Percentiles rank a stretch among this genome's conserved stretches.
Conservation (phyloP, 2,888 invertebrate genomes). For the Rhopalosiphum nymphaeae region DNA sequence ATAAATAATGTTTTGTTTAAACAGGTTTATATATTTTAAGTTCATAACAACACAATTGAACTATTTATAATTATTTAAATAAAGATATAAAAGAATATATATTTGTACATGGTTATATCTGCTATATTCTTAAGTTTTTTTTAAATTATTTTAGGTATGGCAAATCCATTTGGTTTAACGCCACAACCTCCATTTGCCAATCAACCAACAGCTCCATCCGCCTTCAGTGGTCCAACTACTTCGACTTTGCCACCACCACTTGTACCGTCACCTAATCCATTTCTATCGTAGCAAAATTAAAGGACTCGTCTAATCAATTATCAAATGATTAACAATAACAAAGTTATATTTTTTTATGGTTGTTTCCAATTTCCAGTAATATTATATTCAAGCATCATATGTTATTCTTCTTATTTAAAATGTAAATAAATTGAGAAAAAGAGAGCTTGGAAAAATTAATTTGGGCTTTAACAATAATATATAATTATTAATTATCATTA, state of each 20-base stretch:
- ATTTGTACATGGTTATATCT: background rate
- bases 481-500: conserved; percentile 10
- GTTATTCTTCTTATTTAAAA: conserved; percentile 43
- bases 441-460: conserved; percentile 34
- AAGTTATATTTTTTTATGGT: conserved; percentile 49
- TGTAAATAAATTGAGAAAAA: conserved; percentile 48
- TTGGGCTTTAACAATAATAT: conserved; percentile 53
- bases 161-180: conserved; percentile 66
- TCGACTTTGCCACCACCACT: conserved; percentile 67
- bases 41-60: background rate
- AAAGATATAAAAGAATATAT: background rate
- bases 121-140: background rate
- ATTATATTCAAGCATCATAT: background rate
- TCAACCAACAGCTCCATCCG: conserved; percentile 64
- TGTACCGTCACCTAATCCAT: conserved; percentile 75
- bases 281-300: conserved; percentile 74
- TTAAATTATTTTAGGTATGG: conserved; percentile 51
- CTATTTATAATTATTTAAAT: background rate
- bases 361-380: conserved; percentile 50
- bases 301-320: background rate
- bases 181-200: conserved; percentile 55
- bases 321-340: conserved; percentile 45
- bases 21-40: no score
- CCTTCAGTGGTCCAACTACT: conserved; percentile 56
- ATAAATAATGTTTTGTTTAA: no score